These are phyloP conservation scores for Drosophila serrata DNA, from an alignment of 1,140 invertebrate genomes.

Conservation along the genomic window DNA sequence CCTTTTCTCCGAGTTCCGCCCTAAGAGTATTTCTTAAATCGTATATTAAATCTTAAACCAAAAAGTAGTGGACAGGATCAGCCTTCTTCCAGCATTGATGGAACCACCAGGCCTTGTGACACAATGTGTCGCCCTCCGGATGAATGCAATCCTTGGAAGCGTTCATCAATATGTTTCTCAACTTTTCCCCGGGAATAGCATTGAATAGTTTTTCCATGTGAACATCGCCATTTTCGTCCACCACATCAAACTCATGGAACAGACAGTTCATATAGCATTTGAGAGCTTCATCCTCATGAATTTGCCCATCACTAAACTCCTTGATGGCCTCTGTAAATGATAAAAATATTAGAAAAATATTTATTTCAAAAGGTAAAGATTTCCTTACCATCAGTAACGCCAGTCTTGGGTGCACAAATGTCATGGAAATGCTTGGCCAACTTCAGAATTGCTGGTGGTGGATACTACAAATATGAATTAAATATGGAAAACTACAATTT, in stretches of 20 bases:
- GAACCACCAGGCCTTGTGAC: slow-evolving; percentile 80
- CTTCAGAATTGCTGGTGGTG: slow-evolving; percentile 44
- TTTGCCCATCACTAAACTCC: slow-evolving; percentile 76
- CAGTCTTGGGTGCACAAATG: slow-evolving; percentile 58
- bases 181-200: slow-evolving; percentile 48
- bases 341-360: neutral
- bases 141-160: slow-evolving; percentile 71
- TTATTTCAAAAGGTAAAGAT: no score
- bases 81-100: slow-evolving; percentile 83
- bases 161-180: slow-evolving; percentile 56
- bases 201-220: slow-evolving; percentile 70
- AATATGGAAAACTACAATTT: neutral
- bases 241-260: slow-evolving; percentile 72
- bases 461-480: slow-evolving; percentile 23
- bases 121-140: slow-evolving; percentile 73
- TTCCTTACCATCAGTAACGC: slow-evolving; percentile 53
- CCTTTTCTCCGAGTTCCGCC: neutral
- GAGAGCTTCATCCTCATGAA: slow-evolving; percentile 72
- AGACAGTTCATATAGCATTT: slow-evolving; percentile 82
- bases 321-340: slow-evolving; percentile 67
- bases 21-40: no score
- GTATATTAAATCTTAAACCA: slow-evolving; percentile 24
- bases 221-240: slow-evolving; percentile 77
- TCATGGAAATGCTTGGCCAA: slow-evolving; percentile 51
- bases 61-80: slow-evolving; percentile 70